Evolutionary conservation across 2,797 vertebrate species (phyloP).

Genomic region (Silurus aristotelis): DNA sequence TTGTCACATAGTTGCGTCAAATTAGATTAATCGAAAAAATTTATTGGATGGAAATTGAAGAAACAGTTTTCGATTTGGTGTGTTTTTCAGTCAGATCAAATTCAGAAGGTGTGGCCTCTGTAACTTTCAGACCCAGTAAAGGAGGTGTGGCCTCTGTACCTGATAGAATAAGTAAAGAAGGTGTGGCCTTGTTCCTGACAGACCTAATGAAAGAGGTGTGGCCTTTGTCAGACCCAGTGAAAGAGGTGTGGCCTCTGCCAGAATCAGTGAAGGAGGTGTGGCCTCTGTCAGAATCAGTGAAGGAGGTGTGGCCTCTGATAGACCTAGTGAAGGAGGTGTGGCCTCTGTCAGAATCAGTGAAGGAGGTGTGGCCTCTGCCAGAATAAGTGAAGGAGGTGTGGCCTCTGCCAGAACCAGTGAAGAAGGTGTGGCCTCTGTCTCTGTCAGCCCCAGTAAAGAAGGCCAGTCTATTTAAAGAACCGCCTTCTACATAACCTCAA

Average conservation of each 20-base stretch:
- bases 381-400: too few relatives aligned
- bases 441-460: too few relatives aligned
- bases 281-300: not conserved
- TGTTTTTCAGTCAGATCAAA: not conserved
- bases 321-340: too few relatives aligned
- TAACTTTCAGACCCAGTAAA: not conserved
- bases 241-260: not conserved
- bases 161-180: not conserved
- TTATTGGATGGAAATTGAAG: not conserved
- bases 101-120: too few relatives aligned
- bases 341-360: too few relatives aligned
- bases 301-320: not conserved
- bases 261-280: too few relatives aligned
- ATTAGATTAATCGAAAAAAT: not conserved
- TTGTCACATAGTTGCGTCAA: not conserved
- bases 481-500: not conserved
- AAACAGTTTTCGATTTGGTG: not conserved
- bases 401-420: too few relatives aligned
- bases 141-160: not conserved
- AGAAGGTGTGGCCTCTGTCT: too few relatives aligned
- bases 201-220: not conserved
- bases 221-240: not conserved
- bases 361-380: too few relatives aligned
- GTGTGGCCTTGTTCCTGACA: not conserved
- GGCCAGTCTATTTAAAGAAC: too few relatives aligned